Evolutionary conservation across 2,113 vertebrate species (phyloP).

Genomic region (Eulemur macaco): DNA sequence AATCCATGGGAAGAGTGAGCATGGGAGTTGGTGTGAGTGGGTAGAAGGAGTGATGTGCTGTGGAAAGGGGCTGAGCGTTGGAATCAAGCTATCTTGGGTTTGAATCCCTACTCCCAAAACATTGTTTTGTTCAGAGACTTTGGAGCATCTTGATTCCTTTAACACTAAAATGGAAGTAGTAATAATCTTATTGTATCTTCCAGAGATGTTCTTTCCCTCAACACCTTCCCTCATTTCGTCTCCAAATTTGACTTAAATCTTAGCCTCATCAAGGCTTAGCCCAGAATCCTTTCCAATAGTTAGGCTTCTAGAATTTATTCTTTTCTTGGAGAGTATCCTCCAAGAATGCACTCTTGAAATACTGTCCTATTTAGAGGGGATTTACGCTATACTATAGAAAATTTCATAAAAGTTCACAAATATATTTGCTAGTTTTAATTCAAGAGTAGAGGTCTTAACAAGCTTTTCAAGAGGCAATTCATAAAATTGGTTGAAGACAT

Average conservation of each 20-base stretch:
- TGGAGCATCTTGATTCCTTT: neutral
- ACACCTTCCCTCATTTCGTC: neutral
- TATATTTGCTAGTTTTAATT: neutral
- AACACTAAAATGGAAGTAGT: neutral
- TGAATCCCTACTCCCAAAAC: neutral
- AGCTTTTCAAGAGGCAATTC: neutral
- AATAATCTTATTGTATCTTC: neutral
- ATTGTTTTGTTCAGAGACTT: neutral
- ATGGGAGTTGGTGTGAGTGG: neutral
- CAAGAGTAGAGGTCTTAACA: neutral
- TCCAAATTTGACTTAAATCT: neutral
- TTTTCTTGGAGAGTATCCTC: neutral
- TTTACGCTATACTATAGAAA: neutral
- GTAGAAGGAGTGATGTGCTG: neutral
- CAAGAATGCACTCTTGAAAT: slow-evolving; percentile 7
- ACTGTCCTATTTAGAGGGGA: neutral
- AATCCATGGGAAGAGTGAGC: neutral
- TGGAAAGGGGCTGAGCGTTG: neutral
- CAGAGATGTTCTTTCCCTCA: neutral
- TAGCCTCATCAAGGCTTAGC: neutral
- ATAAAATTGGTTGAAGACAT: neutral
- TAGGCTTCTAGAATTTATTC: neutral
- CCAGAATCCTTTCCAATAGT: neutral
- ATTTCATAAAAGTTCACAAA: neutral
- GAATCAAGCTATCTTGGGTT: neutral